Base-by-base conservation (phyloP, 2,888 invertebrate genomes). In the Calliphora vomitoria region DNA sequence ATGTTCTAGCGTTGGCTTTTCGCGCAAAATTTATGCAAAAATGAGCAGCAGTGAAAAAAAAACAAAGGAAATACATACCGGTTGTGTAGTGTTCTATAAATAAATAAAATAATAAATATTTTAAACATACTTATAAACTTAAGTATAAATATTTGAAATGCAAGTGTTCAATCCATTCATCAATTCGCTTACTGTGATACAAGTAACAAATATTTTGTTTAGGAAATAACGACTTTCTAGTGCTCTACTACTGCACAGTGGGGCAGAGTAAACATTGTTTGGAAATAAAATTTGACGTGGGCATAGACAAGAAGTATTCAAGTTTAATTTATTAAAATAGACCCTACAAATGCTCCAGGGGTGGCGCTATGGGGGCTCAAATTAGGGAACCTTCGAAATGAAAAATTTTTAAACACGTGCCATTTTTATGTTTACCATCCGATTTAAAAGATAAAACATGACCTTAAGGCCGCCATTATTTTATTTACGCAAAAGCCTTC, bases 11-110 rank as follows among this genome's bases (percentile, higher is more conserved):
- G 25, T 50, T 41, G 64, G 8, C 75, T 64, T 35, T 64, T 76
- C 10, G 50, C 50, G 38, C 18, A 71, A 55, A 76, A 76, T 62
- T 83, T 64, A 69, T 82, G 68, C 75, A 69, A 69, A 75, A 69
- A 53, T 18, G n/a, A 60, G 68, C 11, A 80, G n/a, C 35, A 31
- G 71, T 31, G 4, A 15, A 55, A 55, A 55, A 71, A 38, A 25
- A n/a, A 60, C 18, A 82, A 78, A 83, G 76, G 62, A 83, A 83
- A 76, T 20, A 69, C 69, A 55, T 64, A 53, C 76, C 69, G 55
- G 69, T 83, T 69, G 41, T 76, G 53, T 62, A 8, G 25, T 25
- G 38, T 68, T 68, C 35, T 50, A 60, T 68, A 58, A 75, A 25
- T 50, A 13, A 50, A 38, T 68, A 6, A 31, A 20, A 20, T 20